Percentiles rank a stretch among this genome's conserved stretches.
Evolutionary conservation across 2,888 invertebrate species (phyloP).

Genomic region (Pemphredon lugubris): DNA sequence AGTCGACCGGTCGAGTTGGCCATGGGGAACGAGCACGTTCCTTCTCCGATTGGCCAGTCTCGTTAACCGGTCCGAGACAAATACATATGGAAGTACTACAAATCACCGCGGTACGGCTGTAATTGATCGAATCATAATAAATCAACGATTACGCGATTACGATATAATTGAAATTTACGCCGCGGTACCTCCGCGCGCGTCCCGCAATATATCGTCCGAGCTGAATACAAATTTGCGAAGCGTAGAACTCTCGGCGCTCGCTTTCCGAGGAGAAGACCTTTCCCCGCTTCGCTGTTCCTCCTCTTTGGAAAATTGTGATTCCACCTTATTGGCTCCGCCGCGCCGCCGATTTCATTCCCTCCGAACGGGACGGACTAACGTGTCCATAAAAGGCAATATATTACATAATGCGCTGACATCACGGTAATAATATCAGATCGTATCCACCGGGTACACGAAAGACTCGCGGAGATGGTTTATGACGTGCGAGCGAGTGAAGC

Average conservation of each 20-base stretch:
- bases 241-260: too few species aligned
- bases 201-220: too few species aligned
- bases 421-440: conserved; percentile 66
- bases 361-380: conserved; percentile 19
- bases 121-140: conserved; percentile 43
- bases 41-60: conserved; percentile 35
- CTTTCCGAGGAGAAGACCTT: too few species aligned
- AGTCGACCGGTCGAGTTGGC: conserved; percentile 48
- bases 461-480: conserved; percentile 64
- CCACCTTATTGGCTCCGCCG: too few species aligned
- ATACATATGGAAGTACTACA: conserved; percentile 49
- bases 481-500: conserved; percentile 65
- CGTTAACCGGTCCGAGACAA: conserved; percentile 52
- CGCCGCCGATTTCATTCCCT: conserved; percentile 1
- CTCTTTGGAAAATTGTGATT: too few species aligned
- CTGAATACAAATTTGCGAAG: too few species aligned
- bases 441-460: conserved; percentile 49
- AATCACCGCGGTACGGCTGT: conserved; percentile 49
- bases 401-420: conserved; percentile 49
- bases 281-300: too few species aligned
- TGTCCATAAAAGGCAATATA: conserved; percentile 54
- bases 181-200: too few species aligned
- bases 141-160: conserved; percentile 6
- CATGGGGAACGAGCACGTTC: conserved; percentile 35
- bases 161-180: too few species aligned